Percentiles rank a stretch among this genome's conserved stretches.
Evolutionary conservation across 2,113 vertebrate genomes (phyloP).

Genomic region (Trogon surrucura): DNA sequence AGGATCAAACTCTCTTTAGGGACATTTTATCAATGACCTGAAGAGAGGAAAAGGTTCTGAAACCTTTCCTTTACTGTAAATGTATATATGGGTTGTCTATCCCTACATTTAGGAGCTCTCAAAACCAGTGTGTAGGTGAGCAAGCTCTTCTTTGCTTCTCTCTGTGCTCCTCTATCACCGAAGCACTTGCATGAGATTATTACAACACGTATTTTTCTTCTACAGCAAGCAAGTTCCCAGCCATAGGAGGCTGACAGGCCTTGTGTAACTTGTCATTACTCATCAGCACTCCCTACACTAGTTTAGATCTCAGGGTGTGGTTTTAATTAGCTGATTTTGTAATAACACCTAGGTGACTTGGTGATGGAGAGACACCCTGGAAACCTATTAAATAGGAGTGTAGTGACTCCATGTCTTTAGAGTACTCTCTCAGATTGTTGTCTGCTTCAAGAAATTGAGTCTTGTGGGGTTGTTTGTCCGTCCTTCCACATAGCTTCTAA

Average conservation of each 20-base stretch:
- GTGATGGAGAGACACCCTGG: conserved; percentile 22
- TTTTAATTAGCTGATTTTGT: conserved; percentile 58
- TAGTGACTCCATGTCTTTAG: neutral
- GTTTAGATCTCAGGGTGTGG: conserved; percentile 36
- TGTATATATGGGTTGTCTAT: too few relatives aligned
- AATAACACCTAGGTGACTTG: conserved; percentile 14
- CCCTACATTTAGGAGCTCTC: neutral
- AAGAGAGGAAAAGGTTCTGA: neutral
- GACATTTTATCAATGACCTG: neutral
- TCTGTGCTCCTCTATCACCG: neutral
- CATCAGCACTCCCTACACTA: conserved; percentile 38
- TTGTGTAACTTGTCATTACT: conserved; percentile 41
- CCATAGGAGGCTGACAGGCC: conserved; percentile 24
- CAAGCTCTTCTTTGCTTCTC: neutral
- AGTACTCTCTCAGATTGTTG: neutral
- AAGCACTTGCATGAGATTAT: neutral
- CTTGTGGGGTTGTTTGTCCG: neutral
- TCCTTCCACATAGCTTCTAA: neutral
- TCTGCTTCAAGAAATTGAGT: neutral
- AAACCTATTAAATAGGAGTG: neutral
- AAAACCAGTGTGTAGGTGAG: neutral
- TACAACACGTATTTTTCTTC: conserved; percentile 23
- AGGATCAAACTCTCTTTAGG: neutral
- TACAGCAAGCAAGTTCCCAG: conserved; percentile 15
- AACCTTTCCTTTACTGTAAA: neutral